phyloP scores from a whole-genome alignment of 2,888 invertebrate species.

The Phymatocera aterrima region DNA sequence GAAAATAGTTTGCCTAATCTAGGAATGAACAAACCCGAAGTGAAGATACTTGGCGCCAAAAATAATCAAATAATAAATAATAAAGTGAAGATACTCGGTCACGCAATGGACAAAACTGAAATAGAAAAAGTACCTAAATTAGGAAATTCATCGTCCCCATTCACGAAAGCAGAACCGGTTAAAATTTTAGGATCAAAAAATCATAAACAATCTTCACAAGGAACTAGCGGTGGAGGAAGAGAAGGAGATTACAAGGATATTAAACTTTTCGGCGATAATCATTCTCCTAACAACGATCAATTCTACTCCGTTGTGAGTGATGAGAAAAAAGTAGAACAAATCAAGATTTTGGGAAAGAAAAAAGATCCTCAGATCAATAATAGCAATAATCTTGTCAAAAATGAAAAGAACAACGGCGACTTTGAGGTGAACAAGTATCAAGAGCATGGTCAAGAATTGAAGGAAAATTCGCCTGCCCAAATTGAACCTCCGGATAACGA shows the following conservation, averaged over 20 bases:
- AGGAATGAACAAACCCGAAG: constrained; percentile 56
- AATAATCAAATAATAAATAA: constrained; percentile 46
- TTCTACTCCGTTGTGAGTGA: constrained; percentile 45
- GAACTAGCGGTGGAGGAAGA: too few species aligned
- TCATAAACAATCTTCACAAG: constrained; percentile 50
- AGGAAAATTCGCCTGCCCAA: not conserved
- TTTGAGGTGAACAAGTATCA: constrained; percentile 40
- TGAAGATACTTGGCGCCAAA: constrained; percentile 55
- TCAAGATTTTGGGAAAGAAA: constrained; percentile 67
- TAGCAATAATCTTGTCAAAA: not conserved
- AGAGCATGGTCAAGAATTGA: not conserved
- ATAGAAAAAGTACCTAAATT: constrained; percentile 18
- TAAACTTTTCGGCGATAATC: constrained; percentile 64
- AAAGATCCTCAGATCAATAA: too few species aligned
- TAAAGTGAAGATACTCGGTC: constrained; percentile 48
- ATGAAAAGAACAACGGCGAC: not conserved
- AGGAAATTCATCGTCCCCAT: constrained; percentile 38
- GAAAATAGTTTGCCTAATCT: not conserved
- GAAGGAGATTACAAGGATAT: constrained; percentile 58
- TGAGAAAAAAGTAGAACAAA: constrained; percentile 60
- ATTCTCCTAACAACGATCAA: constrained; percentile 60
- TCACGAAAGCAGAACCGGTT: too few species aligned
- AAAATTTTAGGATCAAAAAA: constrained; percentile 62
- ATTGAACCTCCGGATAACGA: constrained; percentile 33
- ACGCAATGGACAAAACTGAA: constrained; percentile 41